Evolutionary conservation across 2,888 invertebrate species (phyloP), one percentile per base, ranked within the genome.

Genomic region (Brachyopa scutellaris): DNA sequence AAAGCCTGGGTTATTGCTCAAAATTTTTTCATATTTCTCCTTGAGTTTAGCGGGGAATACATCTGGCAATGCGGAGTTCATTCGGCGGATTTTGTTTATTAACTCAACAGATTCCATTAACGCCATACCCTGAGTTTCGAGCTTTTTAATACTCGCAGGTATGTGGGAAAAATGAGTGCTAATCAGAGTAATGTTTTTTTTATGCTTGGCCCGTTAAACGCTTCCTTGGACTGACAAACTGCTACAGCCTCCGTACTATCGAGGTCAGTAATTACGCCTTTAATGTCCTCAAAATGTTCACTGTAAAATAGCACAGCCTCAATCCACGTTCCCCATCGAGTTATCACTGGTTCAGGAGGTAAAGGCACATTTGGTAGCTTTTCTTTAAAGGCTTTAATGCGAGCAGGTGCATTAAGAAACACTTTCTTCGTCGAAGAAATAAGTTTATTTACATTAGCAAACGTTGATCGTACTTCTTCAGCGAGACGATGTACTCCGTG

Each of bases 261-360:
- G 31, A 51, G 17, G 8, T 19, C 31, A 15, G 17, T 19, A 31
- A 15, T 29, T 31, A 51, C 19, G 19, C 8, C 42, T 42, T 42
- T 42, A 19, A 42, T 19, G 17, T 5, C 42, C 19, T 84, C 61
- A 70, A 78, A 86, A 79, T 85, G n/a, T 23, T 85, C 57, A 9
- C 69, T 79, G 67, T 86, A 86, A 74, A 85, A 88, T 4, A 83
- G 62, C 2, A 85, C 85, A 2, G 87, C 85, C 4, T 85, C 64
- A 4, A 88, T 51, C 87, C 87, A 87, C 6, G 86, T 87, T 38
- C 87, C 86, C 87, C 87, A 88, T 23, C 87, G 72, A 23, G 87
- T 87, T 15, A 87, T 19, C 19, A 87, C 85, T 42, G 87, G 86
- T 67, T 86, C 79, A 33, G 87, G 88, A 5, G 88, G 87, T 53